phyloP scores from a whole-genome alignment of 2,888 invertebrate species.

The Philaethria dido region DNA sequence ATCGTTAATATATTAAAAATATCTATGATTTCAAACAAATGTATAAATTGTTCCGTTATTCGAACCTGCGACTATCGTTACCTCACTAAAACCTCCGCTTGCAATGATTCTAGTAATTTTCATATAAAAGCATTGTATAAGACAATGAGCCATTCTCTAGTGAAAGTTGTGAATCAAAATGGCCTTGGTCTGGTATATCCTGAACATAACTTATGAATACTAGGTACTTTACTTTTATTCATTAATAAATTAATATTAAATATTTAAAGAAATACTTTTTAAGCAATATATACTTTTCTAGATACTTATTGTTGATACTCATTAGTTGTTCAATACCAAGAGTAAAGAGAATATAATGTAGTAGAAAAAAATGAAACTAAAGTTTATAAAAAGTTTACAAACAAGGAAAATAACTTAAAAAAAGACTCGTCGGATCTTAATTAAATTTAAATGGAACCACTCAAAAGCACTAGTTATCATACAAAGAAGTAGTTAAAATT shows the following conservation, averaged over 20 bases:
- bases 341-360: too few species aligned
- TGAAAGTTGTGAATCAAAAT: slow-evolving; percentile 35
- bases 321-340: too few species aligned
- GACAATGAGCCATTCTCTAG: slow-evolving; percentile 36
- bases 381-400: too few species aligned
- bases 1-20: neutral
- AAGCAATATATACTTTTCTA: too few species aligned
- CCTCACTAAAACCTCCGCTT: neutral
- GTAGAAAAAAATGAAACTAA: too few species aligned
- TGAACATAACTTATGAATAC: slow-evolving; percentile 12
- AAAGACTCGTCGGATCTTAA: too few species aligned
- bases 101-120: neutral
- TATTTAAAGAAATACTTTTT: neutral
- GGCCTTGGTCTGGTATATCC: slow-evolving; percentile 17
- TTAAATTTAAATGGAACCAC: too few species aligned
- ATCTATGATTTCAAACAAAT: neutral
- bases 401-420: too few species aligned
- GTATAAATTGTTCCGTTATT: neutral
- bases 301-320: too few species aligned
- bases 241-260: neutral
- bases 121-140: slow-evolving; percentile 11
- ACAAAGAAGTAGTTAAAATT: too few species aligned
- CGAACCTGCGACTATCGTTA: neutral
- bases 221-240: neutral
- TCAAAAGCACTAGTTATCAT: too few species aligned